A percentile compares a stretch with the other conserved stretches of the same genome.
phyloP scores from a whole-genome alignment of 2,888 invertebrate species.

The Gryllus longicercus region DNA sequence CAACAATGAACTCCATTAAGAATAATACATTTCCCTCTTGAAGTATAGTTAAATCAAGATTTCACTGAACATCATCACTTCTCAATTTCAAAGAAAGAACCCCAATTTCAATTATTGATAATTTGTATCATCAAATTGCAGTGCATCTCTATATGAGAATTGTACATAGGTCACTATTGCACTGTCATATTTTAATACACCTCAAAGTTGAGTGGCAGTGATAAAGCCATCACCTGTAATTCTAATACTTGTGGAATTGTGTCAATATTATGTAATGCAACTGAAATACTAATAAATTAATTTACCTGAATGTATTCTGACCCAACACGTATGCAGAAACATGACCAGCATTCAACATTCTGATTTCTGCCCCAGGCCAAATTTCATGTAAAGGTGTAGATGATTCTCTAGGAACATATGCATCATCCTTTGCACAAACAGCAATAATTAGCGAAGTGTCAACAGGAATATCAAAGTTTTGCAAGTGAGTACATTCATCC shows the following conservation, averaged over 20 bases:
- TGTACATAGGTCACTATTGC: too few species aligned
- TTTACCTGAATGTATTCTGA: constrained; percentile 81
- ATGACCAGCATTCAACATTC: constrained; percentile 85
- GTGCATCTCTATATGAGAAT: too few species aligned
- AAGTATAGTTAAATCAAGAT: too few species aligned
- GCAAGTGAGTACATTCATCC: constrained; percentile 97
- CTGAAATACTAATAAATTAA: not conserved
- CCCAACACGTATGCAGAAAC: constrained; percentile 84
- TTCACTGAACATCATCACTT: too few species aligned
- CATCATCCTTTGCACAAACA: constrained; percentile 84
- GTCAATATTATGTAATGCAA: not conserved
- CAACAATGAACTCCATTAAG: too few species aligned
- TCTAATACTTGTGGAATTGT: not conserved
- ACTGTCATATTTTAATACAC: too few species aligned
- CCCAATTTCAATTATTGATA: too few species aligned
- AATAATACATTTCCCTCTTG: too few species aligned
- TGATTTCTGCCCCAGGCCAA: constrained; percentile 89
- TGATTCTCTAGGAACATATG: constrained; percentile 84
- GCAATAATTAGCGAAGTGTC: constrained; percentile 89
- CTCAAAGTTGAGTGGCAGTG: too few species aligned
- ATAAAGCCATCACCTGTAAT: too few species aligned
- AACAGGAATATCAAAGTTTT: constrained; percentile 76
- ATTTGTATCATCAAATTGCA: too few species aligned
- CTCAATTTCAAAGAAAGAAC: too few species aligned
- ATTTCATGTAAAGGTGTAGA: constrained; percentile 78